These are phyloP conservation scores for Tiliqua scincoides DNA, from an alignment of 2,113 vertebrate species.

Conservation along the genomic window DNA sequence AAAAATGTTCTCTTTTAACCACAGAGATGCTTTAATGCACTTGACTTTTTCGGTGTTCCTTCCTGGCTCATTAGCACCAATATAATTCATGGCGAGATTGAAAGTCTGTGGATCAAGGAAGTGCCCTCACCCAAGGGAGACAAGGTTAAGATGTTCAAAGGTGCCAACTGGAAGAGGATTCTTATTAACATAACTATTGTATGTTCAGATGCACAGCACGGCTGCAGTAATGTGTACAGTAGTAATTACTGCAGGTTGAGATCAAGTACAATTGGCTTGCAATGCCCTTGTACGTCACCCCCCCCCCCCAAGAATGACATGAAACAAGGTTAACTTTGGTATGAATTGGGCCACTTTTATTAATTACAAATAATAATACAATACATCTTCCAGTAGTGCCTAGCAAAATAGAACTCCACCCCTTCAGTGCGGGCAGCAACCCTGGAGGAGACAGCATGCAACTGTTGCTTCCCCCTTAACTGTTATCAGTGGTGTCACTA, in stretches of 20 bases:
- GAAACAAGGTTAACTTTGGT: no score
- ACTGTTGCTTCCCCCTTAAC: no score
- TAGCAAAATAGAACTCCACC: no score
- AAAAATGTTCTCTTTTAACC: neutral
- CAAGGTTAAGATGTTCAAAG: neutral
- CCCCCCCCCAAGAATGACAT: no score
- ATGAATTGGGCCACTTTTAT: no score
- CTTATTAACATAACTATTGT: neutral
- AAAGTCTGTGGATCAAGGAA: neutral
- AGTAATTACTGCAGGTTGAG: neutral
- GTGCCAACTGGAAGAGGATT: neutral
- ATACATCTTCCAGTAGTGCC: no score
- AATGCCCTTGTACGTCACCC: no score
- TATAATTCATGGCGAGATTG: neutral
- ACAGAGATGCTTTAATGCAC: neutral
- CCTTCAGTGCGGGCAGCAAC: no score
- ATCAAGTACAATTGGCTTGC: neutral
- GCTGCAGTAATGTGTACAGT: neutral
- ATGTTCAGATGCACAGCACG: neutral
- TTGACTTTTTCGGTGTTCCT: conserved; percentile 25
- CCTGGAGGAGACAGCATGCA: no score
- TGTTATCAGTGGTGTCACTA: no score
- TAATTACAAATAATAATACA: no score
- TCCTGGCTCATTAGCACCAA: neutral
- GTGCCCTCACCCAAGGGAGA: neutral